Evolutionary conservation across 2,888 invertebrate genomes (phyloP).

Genomic region (Trichopria drosophilae): DNA sequence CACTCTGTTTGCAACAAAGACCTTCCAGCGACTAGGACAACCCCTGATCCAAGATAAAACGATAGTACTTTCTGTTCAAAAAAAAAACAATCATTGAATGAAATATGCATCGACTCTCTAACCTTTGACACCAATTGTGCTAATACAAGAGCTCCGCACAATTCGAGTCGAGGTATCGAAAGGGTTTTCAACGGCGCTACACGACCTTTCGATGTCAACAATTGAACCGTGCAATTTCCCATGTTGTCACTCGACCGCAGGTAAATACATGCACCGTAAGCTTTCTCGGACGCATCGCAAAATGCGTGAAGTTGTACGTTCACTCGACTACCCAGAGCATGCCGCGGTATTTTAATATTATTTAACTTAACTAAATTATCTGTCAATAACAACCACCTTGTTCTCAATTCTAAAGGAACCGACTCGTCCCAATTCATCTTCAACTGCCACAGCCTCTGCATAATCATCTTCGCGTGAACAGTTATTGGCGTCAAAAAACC

Average conservation of each 20-base stretch:
- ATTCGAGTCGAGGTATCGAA: background rate
- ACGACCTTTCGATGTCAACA: background rate
- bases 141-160: too few species aligned
- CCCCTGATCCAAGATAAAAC: background rate
- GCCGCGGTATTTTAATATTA: constrained; percentile 11
- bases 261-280: constrained; percentile 21
- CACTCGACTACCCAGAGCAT: background rate
- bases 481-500: constrained; percentile 1
- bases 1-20: background rate
- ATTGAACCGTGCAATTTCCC: background rate
- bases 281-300: constrained; percentile 15
- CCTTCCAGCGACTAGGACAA: too few species aligned
- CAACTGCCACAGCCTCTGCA: background rate
- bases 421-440: constrained; percentile 14
- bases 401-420: background rate
- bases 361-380: background rate
- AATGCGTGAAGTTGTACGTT: constrained; percentile 15
- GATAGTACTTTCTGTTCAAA: constrained; percentile 1
- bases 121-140: background rate
- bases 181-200: background rate
- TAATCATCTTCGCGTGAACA: background rate
- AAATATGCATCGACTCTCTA: background rate
- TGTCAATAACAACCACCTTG: background rate
- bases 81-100: background rate
- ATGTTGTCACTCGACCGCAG: background rate